Evolutionary conservation across 1,140 invertebrate species (phyloP).

Genomic region (Drosophila ficusphila): DNA sequence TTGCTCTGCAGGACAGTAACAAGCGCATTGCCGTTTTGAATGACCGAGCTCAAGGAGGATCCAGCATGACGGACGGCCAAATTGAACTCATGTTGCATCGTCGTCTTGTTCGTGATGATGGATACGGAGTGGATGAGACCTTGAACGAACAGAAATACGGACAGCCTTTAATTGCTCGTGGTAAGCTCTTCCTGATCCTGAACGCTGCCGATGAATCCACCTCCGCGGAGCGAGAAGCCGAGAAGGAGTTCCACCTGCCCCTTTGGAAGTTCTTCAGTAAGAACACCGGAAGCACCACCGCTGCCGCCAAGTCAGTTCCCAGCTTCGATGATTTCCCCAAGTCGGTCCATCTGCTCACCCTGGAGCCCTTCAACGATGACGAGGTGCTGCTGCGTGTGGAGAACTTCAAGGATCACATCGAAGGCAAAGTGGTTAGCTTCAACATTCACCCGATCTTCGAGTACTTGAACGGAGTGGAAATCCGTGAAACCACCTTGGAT

Average conservation of each 20-base stretch:
- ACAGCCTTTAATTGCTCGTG: constrained; percentile 92
- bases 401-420: constrained; percentile 92
- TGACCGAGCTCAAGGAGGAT: constrained; percentile 95
- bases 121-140: constrained; percentile 96
- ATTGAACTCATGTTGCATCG: constrained; percentile 95
- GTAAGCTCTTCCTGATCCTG: constrained; percentile 88
- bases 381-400: constrained; percentile 93
- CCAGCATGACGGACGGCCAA: constrained; percentile 90
- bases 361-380: constrained; percentile 92
- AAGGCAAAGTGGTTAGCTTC: constrained; percentile 86
- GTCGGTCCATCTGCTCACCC: constrained; percentile 93
- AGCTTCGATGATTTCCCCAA: constrained; percentile 84
- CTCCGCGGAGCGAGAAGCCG: constrained; percentile 44
- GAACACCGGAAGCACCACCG: constrained; percentile 78
- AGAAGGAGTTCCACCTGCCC: constrained; percentile 67
- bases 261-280: constrained; percentile 78
- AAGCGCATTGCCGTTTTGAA: constrained; percentile 89
- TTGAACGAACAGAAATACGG: constrained; percentile 93
- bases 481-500: constrained; percentile 74
- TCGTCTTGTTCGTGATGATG: constrained; percentile 94
- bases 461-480: constrained; percentile 40
- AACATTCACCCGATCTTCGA: constrained; percentile 66
- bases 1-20: constrained; percentile 86
- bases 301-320: constrained; percentile 32
- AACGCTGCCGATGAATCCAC: constrained; percentile 79